Evolutionary conservation across 2,113 vertebrate genomes (phyloP).

Genomic region (Albula goreensis): DNA sequence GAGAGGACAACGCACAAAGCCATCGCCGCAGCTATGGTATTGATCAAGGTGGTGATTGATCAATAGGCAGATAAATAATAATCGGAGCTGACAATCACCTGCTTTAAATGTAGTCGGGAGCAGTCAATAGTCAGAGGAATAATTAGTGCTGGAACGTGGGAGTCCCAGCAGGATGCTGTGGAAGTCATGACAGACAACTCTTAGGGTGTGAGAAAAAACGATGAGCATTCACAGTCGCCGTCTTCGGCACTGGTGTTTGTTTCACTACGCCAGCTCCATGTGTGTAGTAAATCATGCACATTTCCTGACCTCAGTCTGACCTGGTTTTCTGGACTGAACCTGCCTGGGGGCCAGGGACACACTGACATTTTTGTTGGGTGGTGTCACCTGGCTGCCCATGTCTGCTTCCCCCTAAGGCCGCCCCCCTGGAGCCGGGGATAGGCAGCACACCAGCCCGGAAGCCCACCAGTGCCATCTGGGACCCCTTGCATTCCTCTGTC

Average conservation of each 20-base stretch:
- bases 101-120: neutral
- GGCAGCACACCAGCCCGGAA: constrained; percentile 54
- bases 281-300: neutral
- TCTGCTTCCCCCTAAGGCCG: neutral
- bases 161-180: neutral
- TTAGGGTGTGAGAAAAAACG: neutral
- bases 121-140: neutral
- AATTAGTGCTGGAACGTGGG: neutral
- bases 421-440: constrained; percentile 54
- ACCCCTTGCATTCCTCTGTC: constrained; percentile 78
- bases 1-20: constrained; percentile 30
- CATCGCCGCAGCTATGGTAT: neutral
- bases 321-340: neutral
- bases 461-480: constrained; percentile 57
- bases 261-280: neutral
- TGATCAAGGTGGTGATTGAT: neutral
- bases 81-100: constrained; percentile 13
- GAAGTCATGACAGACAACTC: neutral
- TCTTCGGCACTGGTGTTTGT: neutral
- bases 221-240: neutral
- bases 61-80: neutral
- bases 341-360: neutral
- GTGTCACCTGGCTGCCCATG: constrained; percentile 9
- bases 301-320: neutral
- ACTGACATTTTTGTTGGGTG: neutral